These are phyloP conservation scores for Magallana nippona DNA, from an alignment of 2,888 invertebrate species.

Conservation along the genomic window DNA sequence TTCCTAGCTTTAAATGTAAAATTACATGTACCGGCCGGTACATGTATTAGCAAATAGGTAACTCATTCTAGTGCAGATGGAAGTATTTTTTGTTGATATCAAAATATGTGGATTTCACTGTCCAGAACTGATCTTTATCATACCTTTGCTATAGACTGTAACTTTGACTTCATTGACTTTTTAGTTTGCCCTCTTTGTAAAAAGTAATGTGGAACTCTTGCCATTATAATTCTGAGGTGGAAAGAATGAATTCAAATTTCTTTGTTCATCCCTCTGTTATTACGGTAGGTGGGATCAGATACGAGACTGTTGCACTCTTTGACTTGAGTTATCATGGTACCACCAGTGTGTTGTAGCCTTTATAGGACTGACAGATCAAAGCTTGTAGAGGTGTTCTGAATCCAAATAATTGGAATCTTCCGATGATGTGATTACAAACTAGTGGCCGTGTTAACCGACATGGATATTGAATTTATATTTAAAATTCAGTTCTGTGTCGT, in stretches of 20 bases:
- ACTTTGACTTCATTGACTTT: too few relatives aligned
- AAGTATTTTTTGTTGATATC: too few relatives aligned
- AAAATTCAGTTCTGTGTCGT: constrained; percentile 24
- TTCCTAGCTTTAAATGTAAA: too few relatives aligned
- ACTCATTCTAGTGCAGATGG: too few relatives aligned
- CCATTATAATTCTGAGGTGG: too few relatives aligned
- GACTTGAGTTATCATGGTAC: not conserved
- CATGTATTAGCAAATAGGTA: too few relatives aligned
- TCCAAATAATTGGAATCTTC: not conserved
- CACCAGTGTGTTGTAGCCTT: not conserved
- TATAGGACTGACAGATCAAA: constrained; percentile 22
- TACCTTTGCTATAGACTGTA: too few relatives aligned
- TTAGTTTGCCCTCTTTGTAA: too few relatives aligned
- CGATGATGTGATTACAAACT: not conserved
- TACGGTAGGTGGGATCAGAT: not conserved
- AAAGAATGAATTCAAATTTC: not conserved
- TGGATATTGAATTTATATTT: constrained; percentile 27
- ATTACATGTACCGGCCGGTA: too few relatives aligned
- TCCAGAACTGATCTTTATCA: too few relatives aligned
- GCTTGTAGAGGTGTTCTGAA: not conserved
- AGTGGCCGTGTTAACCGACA: not conserved
- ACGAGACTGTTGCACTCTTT: not conserved
- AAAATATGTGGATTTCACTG: too few relatives aligned
- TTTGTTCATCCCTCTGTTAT: not conserved
- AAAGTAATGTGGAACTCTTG: too few relatives aligned